These are phyloP conservation scores for Nomada fucata DNA, from an alignment of 2,888 invertebrate species.

Conservation along the genomic window DNA sequence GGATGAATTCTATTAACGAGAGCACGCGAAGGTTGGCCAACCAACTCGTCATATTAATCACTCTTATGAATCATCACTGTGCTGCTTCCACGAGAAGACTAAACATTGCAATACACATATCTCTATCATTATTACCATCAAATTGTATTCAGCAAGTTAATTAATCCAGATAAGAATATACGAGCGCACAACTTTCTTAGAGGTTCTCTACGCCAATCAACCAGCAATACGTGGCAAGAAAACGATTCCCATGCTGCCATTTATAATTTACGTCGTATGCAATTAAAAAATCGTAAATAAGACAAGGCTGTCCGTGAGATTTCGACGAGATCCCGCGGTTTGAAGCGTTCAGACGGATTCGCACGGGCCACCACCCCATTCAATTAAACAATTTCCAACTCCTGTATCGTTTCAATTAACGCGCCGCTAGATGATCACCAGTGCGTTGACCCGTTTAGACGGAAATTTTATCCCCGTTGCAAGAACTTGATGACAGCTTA, in stretches of 20 bases:
- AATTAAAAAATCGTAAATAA: neutral
- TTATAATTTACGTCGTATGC: neutral
- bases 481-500: constrained; percentile 83
- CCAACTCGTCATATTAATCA: constrained; percentile 3
- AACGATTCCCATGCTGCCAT: neutral
- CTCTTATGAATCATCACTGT: neutral
- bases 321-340: neutral
- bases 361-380: neutral
- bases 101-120: neutral
- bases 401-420: constrained; percentile 62
- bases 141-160: neutral
- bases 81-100: neutral
- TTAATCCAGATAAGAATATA: neutral
- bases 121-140: too few species aligned
- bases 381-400: constrained; percentile 46
- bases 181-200: too few species aligned
- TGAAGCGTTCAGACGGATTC: constrained; percentile 7
- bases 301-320: neutral
- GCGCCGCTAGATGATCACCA: constrained; percentile 49
- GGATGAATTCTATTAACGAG: constrained; percentile 6
- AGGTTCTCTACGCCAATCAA: neutral
- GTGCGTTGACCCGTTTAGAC: constrained; percentile 69
- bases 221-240: neutral
- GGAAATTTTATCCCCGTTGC: constrained; percentile 79
- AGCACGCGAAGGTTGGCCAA: neutral